Evolutionary conservation across 2,888 invertebrate genomes (phyloP).

Genomic region (Meghimatium bilineatum): DNA sequence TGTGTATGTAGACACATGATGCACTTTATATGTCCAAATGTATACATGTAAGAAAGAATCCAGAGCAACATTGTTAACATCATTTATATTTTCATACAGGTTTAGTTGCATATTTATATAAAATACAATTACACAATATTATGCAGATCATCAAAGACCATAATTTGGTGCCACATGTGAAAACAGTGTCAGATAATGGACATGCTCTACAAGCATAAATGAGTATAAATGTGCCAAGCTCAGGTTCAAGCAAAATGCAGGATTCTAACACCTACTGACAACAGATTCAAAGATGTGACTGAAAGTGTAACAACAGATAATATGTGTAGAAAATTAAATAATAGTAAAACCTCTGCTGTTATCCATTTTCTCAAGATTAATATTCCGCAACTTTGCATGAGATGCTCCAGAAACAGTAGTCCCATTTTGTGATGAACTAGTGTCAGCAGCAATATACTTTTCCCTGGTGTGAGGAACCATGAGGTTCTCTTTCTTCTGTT

Average conservation of each 20-base stretch:
- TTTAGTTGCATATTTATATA: background rate
- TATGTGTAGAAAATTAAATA: conserved; percentile 6
- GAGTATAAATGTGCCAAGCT: conserved; percentile 26
- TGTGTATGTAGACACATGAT: background rate
- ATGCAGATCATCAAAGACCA: background rate
- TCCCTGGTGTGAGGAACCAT: background rate
- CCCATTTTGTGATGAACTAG: conserved; percentile 11
- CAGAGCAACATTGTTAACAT: too few species aligned
- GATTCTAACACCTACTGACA: conserved; percentile 5
- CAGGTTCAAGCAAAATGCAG: conserved; percentile 27
- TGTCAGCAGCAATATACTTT: background rate
- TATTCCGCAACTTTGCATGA: background rate
- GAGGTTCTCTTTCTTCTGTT: conserved; percentile 27
- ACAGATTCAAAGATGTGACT: background rate
- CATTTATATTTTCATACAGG: conserved; percentile 5
- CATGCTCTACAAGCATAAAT: conserved; percentile 30
- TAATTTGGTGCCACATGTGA: background rate
- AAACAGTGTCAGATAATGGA: background rate
- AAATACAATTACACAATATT: background rate
- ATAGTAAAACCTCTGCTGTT: conserved; percentile 20
- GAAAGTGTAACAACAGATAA: too few species aligned
- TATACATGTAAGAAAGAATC: background rate
- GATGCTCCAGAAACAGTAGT: conserved; percentile 20
- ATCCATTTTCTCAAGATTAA: conserved; percentile 27
- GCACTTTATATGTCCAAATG: background rate